Conservation (phyloP, 2,797 vertebrate genomes). For the Poecile montanus region DNA sequence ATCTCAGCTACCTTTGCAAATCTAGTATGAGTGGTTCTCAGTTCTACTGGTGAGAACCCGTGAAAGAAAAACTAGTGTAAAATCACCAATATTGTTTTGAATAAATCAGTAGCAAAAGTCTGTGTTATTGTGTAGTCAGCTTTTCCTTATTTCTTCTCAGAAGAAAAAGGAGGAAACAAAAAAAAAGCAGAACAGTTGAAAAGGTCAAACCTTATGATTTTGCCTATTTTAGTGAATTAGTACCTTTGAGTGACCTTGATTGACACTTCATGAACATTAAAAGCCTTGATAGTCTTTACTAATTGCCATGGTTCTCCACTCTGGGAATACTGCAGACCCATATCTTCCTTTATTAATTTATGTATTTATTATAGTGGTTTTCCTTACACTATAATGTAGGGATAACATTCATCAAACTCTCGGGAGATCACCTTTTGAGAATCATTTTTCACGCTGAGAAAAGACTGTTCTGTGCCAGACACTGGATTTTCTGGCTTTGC, state of each 20-base stretch:
- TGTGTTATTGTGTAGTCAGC: background rate
- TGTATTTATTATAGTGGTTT: constrained; percentile 28
- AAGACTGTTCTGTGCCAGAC: background rate
- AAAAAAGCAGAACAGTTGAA: background rate
- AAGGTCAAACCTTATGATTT: background rate
- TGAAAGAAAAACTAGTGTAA: background rate
- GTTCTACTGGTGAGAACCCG: background rate
- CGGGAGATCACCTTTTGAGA: background rate
- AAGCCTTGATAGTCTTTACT: constrained; percentile 13
- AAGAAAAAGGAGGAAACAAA: background rate
- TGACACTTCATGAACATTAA: constrained; percentile 1
- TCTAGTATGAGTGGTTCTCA: background rate
- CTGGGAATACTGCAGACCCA: background rate
- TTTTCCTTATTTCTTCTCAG: background rate
- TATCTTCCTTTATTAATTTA: constrained; percentile 38
- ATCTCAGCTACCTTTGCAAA: background rate
- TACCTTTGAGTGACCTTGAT: background rate
- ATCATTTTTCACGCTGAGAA: background rate
- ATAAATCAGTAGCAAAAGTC: background rate
- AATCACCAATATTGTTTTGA: background rate
- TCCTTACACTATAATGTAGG: background rate
- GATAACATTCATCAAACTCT: background rate
- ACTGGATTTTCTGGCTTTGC: background rate
- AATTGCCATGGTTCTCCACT: constrained; percentile 2
- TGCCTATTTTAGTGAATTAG: constrained; percentile 12